phyloP scores from a whole-genome alignment of 2,888 invertebrate genomes.

The Drosophila recens region DNA sequence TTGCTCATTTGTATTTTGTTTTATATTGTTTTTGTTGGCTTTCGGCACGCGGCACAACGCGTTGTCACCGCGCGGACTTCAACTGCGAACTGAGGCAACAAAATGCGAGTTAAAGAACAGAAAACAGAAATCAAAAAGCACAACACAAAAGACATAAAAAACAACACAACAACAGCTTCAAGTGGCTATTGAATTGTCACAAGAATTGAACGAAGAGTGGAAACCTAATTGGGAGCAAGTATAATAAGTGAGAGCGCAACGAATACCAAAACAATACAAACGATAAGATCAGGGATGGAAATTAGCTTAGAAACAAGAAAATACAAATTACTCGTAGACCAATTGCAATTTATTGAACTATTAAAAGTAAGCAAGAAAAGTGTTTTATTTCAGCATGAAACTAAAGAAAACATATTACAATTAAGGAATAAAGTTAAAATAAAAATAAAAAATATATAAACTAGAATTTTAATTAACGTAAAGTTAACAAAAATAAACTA shows the following conservation, averaged over 20 bases:
- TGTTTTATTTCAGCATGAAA: background rate
- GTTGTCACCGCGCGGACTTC: constrained; percentile 66
- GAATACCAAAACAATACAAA: constrained; percentile 17
- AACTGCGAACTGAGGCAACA: constrained; percentile 61
- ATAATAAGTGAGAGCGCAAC: constrained; percentile 46
- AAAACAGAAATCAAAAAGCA: constrained; percentile 46
- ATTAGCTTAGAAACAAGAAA: background rate
- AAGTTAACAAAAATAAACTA: too few species aligned
- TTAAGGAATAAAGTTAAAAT: background rate
- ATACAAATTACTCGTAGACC: background rate
- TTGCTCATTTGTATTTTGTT: constrained; percentile 8
- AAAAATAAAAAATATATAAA: background rate
- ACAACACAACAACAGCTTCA: constrained; percentile 40
- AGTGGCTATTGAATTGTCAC: constrained; percentile 78
- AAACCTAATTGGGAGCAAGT: constrained; percentile 70
- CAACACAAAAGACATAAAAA: constrained; percentile 38
- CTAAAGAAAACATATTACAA: background rate
- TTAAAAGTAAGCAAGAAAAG: background rate
- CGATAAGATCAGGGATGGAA: constrained; percentile 47
- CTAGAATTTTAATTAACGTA: too few species aligned
- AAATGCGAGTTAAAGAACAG: constrained; percentile 38
- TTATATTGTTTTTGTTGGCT: background rate
- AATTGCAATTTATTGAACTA: constrained; percentile 3
- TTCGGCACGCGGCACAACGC: constrained; percentile 64
- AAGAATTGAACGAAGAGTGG: constrained; percentile 49